These are phyloP conservation scores for Melanophora roralis DNA, from an alignment of 2,888 invertebrate genomes.

Conservation along the genomic window DNA sequence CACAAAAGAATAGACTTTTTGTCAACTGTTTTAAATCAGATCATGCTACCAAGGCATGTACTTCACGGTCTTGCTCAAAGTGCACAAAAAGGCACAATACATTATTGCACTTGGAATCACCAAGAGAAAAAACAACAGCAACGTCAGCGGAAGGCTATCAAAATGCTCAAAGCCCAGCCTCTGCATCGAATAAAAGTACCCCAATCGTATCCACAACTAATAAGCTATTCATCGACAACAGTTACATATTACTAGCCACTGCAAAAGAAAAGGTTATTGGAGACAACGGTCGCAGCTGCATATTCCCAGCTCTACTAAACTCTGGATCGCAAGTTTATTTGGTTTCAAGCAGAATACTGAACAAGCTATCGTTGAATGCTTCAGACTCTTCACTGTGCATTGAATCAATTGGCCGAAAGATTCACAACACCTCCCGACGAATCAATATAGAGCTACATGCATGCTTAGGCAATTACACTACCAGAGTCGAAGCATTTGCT, in stretches of 20 bases:
- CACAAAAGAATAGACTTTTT: too few species aligned
- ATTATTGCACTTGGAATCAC: neutral
- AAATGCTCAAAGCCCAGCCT: neutral
- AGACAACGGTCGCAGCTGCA: neutral
- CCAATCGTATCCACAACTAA: neutral
- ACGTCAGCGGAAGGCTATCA: neutral
- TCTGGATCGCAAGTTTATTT: too few species aligned
- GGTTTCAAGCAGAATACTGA: neutral
- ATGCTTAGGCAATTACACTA: neutral
- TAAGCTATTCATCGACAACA: too few species aligned
- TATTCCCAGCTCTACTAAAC: too few species aligned
- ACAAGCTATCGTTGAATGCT: neutral
- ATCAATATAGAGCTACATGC: neutral
- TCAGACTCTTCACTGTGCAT: neutral
- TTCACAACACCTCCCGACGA: neutral
- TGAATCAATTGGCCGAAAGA: neutral
- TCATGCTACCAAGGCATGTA: neutral
- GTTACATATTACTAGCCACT: neutral
- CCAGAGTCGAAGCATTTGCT: too few species aligned
- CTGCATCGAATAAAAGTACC: neutral
- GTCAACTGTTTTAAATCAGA: neutral
- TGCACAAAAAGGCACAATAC: neutral
- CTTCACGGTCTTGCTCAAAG: neutral
- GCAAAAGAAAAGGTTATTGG: neutral
- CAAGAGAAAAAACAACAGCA: neutral